A percentile compares a stretch with the other conserved stretches of the same genome.
Evolutionary conservation across 2,888 invertebrate genomes (phyloP).

Genomic region (Caenorhabditis sp.): DNA sequence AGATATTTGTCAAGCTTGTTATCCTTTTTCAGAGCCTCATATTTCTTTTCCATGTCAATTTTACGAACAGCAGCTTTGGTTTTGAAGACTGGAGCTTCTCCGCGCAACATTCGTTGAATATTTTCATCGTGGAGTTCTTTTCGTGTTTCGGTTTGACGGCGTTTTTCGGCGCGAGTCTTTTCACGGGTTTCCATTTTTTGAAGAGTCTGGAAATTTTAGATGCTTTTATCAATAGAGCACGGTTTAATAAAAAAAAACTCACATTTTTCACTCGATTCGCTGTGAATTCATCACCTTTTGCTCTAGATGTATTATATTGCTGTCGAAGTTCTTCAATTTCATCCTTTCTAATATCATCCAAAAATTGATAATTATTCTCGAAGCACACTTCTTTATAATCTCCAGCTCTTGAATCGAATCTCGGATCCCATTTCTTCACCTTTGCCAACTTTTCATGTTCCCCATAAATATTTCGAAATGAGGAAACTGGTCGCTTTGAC

Average conservation of each 20-base stretch:
- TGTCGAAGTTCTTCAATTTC: slow-evolving; percentile 52
- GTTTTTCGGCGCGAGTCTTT: slow-evolving; percentile 47
- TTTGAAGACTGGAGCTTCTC: slow-evolving; percentile 51
- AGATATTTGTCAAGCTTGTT: slow-evolving; percentile 53
- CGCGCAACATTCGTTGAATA: slow-evolving; percentile 64
- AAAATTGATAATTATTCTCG: slow-evolving; percentile 62
- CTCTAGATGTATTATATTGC: slow-evolving; percentile 11
- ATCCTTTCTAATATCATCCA: slow-evolving; percentile 55
- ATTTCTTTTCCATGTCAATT: slow-evolving; percentile 55
- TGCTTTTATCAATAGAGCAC: not conserved
- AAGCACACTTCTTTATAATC: slow-evolving; percentile 59
- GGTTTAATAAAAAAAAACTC: not conserved
- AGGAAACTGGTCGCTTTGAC: slow-evolving; percentile 56
- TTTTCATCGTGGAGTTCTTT: slow-evolving; percentile 58
- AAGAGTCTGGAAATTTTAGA: slow-evolving; percentile 14
- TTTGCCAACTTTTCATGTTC: slow-evolving; percentile 32
- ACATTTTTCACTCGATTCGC: slow-evolving; percentile 30
- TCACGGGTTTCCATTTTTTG: slow-evolving; percentile 41
- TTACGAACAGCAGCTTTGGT: slow-evolving; percentile 52
- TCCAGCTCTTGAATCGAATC: slow-evolving; percentile 62
- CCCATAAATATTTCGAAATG: slow-evolving; percentile 36
- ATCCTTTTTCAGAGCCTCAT: slow-evolving; percentile 51
- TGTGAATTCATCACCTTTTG: slow-evolving; percentile 25
- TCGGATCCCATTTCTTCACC: slow-evolving; percentile 60
- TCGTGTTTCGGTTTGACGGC: slow-evolving; percentile 48